These are phyloP conservation scores for Aphis gossypii DNA, from an alignment of 1,140 invertebrate species.

Conservation along the genomic window DNA sequence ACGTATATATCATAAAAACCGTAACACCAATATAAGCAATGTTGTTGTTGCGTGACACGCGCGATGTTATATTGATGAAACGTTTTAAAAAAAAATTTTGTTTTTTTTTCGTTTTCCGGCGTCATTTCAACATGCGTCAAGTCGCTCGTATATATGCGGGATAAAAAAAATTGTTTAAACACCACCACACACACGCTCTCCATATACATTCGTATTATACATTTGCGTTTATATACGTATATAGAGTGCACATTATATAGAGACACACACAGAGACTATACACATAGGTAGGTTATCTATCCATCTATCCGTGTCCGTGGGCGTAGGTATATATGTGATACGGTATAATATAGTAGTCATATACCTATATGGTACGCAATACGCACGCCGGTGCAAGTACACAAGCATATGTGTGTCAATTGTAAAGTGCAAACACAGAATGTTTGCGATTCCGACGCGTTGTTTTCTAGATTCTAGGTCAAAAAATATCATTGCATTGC, in stretches of 20 bases:
- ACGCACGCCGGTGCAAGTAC: too few relatives aligned
- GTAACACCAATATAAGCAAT: not conserved
- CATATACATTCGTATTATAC: too few relatives aligned
- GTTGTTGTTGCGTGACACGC: not conserved
- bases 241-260: not conserved
- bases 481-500: slow-evolving; percentile 23
- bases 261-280: not conserved
- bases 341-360: not conserved
- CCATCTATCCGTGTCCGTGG: not conserved
- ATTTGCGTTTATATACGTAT: too few relatives aligned
- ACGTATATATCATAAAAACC: not conserved
- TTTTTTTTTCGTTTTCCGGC: not conserved
- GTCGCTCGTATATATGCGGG: too few relatives aligned
- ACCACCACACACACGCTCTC: not conserved
- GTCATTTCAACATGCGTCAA: not conserved
- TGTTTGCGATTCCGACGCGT: slow-evolving; percentile 26
- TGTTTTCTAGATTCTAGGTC: slow-evolving; percentile 38
- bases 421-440: slow-evolving; percentile 3
- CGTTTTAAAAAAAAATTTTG: not conserved
- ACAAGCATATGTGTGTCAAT: not conserved
- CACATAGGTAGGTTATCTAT: not conserved
- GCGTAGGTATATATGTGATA: not conserved
- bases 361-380: not conserved
- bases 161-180: slow-evolving; percentile 8
- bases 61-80: not conserved